Conservation (phyloP, 2,888 invertebrate genomes). For the Apotomis capreana region DNA sequence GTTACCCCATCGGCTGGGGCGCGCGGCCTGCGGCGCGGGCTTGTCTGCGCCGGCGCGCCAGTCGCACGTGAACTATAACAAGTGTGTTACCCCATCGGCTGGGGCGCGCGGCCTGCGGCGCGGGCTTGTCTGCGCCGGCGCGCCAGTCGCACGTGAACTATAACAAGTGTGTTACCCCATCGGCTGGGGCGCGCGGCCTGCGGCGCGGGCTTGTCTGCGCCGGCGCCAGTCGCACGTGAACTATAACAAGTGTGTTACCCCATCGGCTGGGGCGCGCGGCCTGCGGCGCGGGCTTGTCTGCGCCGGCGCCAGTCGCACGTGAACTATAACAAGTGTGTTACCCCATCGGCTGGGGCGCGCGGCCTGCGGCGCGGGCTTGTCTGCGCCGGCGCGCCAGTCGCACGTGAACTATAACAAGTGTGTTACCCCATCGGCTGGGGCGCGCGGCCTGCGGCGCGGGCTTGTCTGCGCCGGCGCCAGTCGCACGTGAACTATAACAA, state of each 20-base stretch:
- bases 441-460: conserved; percentile 44
- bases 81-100: conserved; percentile 67
- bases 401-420: conserved; percentile 60
- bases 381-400: conserved; percentile 72
- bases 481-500: conserved; percentile 67
- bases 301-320: conserved; percentile 78
- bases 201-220: conserved; percentile 46
- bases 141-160: conserved; percentile 78
- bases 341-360: conserved; percentile 70
- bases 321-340: conserved; percentile 48
- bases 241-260: conserved; percentile 53
- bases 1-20: conserved; percentile 72
- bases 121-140: conserved; percentile 51
- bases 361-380: conserved; percentile 40
- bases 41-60: conserved; percentile 65
- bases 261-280: conserved; percentile 62
- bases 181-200: conserved; percentile 56
- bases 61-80: conserved; percentile 69
- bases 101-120: conserved; percentile 48
- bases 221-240: conserved; percentile 79
- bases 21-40: conserved; percentile 38
- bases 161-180: conserved; percentile 60
- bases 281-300: conserved; percentile 42
- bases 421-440: conserved; percentile 71
- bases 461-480: conserved; percentile 64